A percentile compares a stretch with the other conserved stretches of the same genome.
Evolutionary conservation across 1,140 invertebrate species (phyloP).

Genomic region (Nephila pilipes): DNA sequence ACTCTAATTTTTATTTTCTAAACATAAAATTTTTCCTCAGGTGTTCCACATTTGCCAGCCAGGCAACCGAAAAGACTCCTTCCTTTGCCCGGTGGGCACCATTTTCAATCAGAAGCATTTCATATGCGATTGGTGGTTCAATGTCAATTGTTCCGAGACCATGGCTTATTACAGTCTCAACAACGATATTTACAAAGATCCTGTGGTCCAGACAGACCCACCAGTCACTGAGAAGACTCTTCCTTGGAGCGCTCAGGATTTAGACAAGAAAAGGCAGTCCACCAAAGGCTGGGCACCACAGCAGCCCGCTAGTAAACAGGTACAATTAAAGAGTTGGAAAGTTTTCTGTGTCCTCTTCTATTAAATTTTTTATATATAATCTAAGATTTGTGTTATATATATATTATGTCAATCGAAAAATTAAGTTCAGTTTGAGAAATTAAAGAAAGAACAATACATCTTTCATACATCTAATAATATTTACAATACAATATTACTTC

Average conservation of each 20-base stretch:
- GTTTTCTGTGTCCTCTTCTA: not conserved
- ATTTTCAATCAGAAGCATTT: conserved; percentile 82
- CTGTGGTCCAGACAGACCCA: conserved; percentile 77
- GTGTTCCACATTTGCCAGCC: conserved; percentile 81
- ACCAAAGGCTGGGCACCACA: conserved; percentile 48
- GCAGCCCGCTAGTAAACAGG: not conserved
- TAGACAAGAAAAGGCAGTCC: conserved; percentile 49
- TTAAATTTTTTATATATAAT: not conserved
- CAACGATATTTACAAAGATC: conserved; percentile 79
- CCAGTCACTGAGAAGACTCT: not conserved
- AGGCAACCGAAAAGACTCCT: conserved; percentile 79
- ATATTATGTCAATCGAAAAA: too few relatives aligned
- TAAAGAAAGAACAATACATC: too few relatives aligned
- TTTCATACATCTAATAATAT: too few relatives aligned
- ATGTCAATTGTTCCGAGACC: conserved; percentile 87
- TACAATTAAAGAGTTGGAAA: not conserved
- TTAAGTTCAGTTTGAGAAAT: too few relatives aligned
- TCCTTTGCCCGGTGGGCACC: conserved; percentile 82
- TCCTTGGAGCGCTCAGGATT: conserved; percentile 52
- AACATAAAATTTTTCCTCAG: conserved; percentile 71
- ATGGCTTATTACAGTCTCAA: conserved; percentile 84
- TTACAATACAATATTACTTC: too few relatives aligned
- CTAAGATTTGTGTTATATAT: too few relatives aligned
- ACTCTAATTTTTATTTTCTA: too few relatives aligned
- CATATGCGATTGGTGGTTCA: conserved; percentile 91